Evolutionary conservation across 2,888 invertebrate genomes (phyloP).

Genomic region (Drepana falcataria): DNA sequence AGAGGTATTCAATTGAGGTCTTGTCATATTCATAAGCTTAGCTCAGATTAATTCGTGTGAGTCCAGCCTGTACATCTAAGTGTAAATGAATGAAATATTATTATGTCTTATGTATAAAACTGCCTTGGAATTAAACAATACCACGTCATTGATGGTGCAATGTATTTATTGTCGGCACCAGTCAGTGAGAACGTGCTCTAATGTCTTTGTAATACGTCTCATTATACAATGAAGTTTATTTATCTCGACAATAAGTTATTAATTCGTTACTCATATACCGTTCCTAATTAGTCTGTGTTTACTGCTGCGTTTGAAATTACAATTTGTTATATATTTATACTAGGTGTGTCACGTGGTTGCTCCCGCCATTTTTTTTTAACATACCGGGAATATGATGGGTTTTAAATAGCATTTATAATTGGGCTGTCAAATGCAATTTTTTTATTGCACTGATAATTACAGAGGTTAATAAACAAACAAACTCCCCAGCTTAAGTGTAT

Average conservation of each 20-base stretch:
- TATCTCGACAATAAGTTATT: background rate
- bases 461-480: no score
- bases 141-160: slow-evolving; percentile 18
- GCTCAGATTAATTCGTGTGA: background rate
- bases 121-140: slow-evolving; percentile 28
- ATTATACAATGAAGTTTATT: background rate
- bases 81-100: slow-evolving; percentile 45
- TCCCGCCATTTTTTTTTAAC: no score
- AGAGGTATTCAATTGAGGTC: no score
- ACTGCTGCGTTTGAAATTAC: background rate
- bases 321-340: background rate
- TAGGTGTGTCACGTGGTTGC: no score
- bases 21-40: no score
- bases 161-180: slow-evolving; percentile 8
- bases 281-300: background rate
- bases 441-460: no score
- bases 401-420: no score
- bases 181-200: slow-evolving; percentile 2
- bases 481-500: no score
- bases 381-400: no score
- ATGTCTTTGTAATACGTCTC: slow-evolving; percentile 1
- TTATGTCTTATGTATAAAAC: slow-evolving; percentile 34
- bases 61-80: slow-evolving; percentile 24
- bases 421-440: no score
- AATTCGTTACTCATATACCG: background rate